Evolutionary conservation across 2,113 vertebrate species (phyloP).

Genomic region (Callipepla squamata): DNA sequence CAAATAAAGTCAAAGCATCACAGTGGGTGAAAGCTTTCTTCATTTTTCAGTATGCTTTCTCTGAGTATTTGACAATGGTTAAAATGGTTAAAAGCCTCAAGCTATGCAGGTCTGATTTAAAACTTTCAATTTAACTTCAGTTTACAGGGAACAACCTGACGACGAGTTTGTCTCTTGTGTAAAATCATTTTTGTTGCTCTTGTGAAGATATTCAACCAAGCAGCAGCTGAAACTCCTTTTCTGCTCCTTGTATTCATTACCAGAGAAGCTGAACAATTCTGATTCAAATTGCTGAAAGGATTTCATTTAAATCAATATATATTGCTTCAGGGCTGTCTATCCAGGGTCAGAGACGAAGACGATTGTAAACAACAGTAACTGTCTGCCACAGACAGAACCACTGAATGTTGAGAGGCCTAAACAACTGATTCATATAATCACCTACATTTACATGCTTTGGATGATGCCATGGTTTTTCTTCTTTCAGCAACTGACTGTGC

Average conservation of each 20-base stretch:
- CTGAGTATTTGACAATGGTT: not conserved
- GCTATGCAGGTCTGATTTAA: not conserved
- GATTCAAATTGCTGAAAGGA: constrained; percentile 10
- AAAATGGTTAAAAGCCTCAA: not conserved
- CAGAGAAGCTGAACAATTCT: constrained; percentile 10
- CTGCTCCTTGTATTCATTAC: constrained; percentile 17
- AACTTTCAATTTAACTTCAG: not conserved
- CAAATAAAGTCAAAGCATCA: not conserved
- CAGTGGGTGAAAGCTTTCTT: not conserved
- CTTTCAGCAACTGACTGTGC: not conserved
- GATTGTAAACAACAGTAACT: not conserved
- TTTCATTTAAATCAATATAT: constrained; percentile 20
- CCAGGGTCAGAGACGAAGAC: not conserved
- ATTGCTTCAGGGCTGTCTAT: not conserved
- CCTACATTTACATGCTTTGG: not conserved
- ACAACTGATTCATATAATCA: not conserved
- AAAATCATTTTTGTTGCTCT: not conserved
- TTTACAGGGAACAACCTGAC: not conserved
- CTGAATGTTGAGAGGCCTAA: not conserved
- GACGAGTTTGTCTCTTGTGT: rapidly evolving
- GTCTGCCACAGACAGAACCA: not conserved
- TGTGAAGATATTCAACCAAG: not conserved
- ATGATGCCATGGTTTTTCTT: not conserved
- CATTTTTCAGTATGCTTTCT: not conserved
- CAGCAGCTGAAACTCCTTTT: constrained; percentile 8